phyloP scores from a whole-genome alignment of 2,888 invertebrate genomes.

The Andrena minutula region DNA sequence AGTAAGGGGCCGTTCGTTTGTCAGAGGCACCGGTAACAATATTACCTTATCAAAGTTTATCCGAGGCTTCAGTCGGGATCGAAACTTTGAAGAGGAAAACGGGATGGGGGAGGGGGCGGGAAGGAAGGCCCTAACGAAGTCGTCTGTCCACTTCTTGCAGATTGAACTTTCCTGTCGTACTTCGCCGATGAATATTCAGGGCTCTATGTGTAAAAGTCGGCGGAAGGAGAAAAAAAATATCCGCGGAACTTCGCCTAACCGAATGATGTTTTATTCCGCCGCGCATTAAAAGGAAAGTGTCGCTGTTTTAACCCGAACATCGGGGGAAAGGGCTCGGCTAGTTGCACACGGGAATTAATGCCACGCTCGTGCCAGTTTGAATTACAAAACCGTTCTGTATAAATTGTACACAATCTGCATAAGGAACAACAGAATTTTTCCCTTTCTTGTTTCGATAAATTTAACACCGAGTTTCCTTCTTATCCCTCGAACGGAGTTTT shows the following conservation, averaged over 20 bases:
- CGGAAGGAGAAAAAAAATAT: slow-evolving; percentile 22
- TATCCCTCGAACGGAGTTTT: not conserved
- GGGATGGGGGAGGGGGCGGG: not conserved
- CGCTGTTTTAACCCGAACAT: slow-evolving; percentile 6
- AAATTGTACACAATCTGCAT: slow-evolving; percentile 48
- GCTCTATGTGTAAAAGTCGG: slow-evolving; percentile 53
- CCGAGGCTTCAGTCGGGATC: slow-evolving; percentile 48
- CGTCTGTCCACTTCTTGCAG: slow-evolving; percentile 63
- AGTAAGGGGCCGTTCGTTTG: slow-evolving; percentile 55
- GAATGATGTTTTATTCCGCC: slow-evolving; percentile 53
- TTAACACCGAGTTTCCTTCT: slow-evolving; percentile 16
- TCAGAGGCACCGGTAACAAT: slow-evolving; percentile 62
- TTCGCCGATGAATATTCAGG: slow-evolving; percentile 69
- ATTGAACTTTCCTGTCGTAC: slow-evolving; percentile 64
- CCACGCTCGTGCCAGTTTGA: slow-evolving; percentile 23
- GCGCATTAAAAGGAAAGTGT: slow-evolving; percentile 50
- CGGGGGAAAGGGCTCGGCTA: not conserved
- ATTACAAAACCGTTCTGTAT: slow-evolving; percentile 35
- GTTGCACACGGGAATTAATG: slow-evolving; percentile 30
- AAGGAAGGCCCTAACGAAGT: slow-evolving; percentile 60
- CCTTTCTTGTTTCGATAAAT: slow-evolving; percentile 25
- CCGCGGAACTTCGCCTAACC: slow-evolving; percentile 47
- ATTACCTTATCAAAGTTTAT: slow-evolving; percentile 68
- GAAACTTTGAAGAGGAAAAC: slow-evolving; percentile 57
- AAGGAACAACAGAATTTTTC: slow-evolving; percentile 29